phyloP scores from a whole-genome alignment of 2,797 vertebrate species.

The Spinus pinus region DNA sequence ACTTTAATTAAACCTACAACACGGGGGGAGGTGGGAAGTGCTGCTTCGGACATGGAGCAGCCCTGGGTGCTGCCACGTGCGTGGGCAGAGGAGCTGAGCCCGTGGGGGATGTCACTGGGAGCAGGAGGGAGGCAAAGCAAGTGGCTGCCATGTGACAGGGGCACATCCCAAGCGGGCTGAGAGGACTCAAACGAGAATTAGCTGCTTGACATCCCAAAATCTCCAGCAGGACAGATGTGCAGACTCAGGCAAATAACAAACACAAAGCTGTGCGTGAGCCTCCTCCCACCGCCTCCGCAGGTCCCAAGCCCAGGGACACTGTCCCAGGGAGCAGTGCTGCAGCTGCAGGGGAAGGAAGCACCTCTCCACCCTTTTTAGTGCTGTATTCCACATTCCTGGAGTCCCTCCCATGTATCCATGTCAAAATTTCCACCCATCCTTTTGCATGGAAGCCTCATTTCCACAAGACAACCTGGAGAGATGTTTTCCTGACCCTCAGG shows the following conservation, averaged over 20 bases:
- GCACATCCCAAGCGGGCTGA: neutral
- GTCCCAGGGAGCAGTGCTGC: neutral
- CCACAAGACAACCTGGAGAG: neutral
- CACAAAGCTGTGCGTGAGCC: neutral
- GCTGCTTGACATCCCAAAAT: neutral
- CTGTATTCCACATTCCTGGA: neutral
- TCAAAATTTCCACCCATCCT: neutral
- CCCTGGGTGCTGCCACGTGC: neutral
- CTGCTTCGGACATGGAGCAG: fast-evolving
- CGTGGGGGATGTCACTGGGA: fast-evolving
- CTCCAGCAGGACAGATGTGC: neutral
- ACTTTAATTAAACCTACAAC: conserved; percentile 66
- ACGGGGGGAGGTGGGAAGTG: neutral
- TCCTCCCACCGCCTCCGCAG: neutral
- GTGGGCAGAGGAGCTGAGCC: neutral
- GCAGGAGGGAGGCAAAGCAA: neutral
- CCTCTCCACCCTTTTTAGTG: neutral
- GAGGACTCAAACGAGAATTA: neutral
- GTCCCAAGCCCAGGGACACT: neutral
- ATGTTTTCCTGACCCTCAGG: fast-evolving
- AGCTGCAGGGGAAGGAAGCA: neutral
- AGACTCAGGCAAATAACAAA: neutral
- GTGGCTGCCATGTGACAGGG: fast-evolving
- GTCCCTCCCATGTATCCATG: neutral
- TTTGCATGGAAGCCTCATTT: neutral